Evolutionary conservation across 53 echinoderm and acorn worm species (phyloP).

Genomic region (Echinarachnius parma): DNA sequence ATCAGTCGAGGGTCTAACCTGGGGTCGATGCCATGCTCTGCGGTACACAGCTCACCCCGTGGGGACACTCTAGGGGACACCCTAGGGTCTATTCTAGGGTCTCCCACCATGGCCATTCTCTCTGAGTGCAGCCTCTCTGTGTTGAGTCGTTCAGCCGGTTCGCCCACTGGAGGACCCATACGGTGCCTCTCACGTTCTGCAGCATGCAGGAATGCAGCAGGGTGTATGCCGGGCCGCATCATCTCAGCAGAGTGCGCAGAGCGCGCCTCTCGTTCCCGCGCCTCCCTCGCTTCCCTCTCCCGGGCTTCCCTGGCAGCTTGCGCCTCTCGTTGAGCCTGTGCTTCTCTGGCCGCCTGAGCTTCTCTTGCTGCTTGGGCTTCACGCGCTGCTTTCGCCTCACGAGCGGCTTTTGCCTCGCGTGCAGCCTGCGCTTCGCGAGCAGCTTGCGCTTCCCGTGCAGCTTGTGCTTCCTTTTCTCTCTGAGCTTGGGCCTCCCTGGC

Average conservation of each 20-base stretch:
- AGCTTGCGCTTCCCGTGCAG: slow-evolving; percentile 12
- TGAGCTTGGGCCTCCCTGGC: slow-evolving; percentile 29
- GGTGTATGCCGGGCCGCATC: background rate
- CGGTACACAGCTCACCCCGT: slow-evolving; percentile 31
- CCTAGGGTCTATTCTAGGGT: slow-evolving; percentile 51
- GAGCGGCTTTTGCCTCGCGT: slow-evolving; percentile 4
- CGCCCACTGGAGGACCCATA: slow-evolving; percentile 38
- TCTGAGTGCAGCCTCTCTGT: slow-evolving; percentile 77
- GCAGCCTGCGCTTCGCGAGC: slow-evolving; percentile 34
- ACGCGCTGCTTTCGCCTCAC: slow-evolving; percentile 3
- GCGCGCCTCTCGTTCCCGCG: slow-evolving; percentile 37
- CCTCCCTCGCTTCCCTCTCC: slow-evolving; percentile 19
- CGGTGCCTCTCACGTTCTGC: slow-evolving; percentile 46
- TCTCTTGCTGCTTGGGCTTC: slow-evolving; percentile 31
- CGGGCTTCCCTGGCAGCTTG: slow-evolving; percentile 1
- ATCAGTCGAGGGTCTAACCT: slow-evolving; percentile 46
- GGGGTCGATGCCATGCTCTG: slow-evolving; percentile 45
- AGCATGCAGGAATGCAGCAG: slow-evolving; percentile 27
- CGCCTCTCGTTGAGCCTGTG: background rate
- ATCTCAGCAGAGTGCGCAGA: slow-evolving; percentile 19
- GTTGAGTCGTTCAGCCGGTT: slow-evolving; percentile 64
- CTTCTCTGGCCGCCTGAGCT: background rate
- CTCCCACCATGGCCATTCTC: slow-evolving; percentile 77
- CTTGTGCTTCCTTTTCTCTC: slow-evolving; percentile 6
- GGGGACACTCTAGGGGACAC: slow-evolving; percentile 37